phyloP scores from a whole-genome alignment of 2,797 vertebrate genomes.

The Gallinago solitaria region DNA sequence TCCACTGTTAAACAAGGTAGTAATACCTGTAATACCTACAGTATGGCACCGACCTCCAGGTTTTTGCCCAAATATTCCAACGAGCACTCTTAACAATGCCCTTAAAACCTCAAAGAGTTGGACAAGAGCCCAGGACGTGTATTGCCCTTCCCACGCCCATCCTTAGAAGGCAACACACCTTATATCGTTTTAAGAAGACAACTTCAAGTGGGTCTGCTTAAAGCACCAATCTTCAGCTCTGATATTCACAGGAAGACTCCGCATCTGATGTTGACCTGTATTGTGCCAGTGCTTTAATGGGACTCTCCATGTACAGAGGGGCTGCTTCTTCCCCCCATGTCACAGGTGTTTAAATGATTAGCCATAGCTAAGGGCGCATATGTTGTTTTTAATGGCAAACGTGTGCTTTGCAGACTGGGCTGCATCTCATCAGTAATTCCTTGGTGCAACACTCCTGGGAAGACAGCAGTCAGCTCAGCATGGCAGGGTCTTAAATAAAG shows the following conservation, averaged over 20 bases:
- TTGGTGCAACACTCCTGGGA: neutral
- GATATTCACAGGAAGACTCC: neutral
- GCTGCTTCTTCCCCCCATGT: neutral
- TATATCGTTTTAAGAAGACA: neutral
- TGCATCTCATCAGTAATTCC: neutral
- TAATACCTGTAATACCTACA: rapidly evolving
- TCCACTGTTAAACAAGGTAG: neutral
- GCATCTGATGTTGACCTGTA: neutral
- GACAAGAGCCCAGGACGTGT: neutral
- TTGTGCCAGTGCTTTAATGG: neutral
- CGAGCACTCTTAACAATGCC: rapidly evolving
- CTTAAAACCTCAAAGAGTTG: neutral
- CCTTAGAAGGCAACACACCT: neutral
- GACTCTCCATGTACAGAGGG: neutral
- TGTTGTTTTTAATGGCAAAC: neutral
- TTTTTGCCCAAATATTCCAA: neutral
- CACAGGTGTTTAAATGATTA: neutral
- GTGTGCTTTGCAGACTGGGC: neutral
- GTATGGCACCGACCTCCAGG: neutral
- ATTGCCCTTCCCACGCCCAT: neutral
- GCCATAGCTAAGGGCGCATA: neutral
- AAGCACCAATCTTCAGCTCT: neutral
- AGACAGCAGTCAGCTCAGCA: constrained; percentile 12
- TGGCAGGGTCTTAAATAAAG: neutral
- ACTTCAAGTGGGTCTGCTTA: neutral